Base-by-base conservation (phyloP, 2,888 invertebrate species). In the Syrista parreyssii region DNA sequence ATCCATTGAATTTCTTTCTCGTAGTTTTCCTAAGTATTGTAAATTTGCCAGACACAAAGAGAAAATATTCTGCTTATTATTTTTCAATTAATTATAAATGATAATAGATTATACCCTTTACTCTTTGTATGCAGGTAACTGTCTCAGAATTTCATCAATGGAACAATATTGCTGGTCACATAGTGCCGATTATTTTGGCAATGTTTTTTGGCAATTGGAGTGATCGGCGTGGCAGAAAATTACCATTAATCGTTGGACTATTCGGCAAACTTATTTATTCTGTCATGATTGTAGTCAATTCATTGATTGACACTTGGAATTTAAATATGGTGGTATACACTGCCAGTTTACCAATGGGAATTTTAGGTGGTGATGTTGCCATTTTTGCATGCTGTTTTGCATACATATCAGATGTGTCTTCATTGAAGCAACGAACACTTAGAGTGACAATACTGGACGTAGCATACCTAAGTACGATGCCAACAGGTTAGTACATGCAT, bases 181-280 rank as follows among this genome's bases (percentile, higher is more conserved):
- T 94, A 0, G 94, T 96, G 73, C 97, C 97, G 4, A 94, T 97
- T 33, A 88, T 96, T 1, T 90, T 97, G 68, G 96, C 97, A 0
- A 93, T 97, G 78, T 96, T 97, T 89, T 92, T 96, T 80, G 97
- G 97, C 0, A 94, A 97, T 0, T 97, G 97, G 93, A 96, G 96
- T 77, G 97, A 97, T 89, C 94, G 95, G 81, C 93, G 96, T 2
- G 97, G 97, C 0, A 92, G 96, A 75, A 97, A 97, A 89, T 90
- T 95, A 68, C 95, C 96, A 0, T 89, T 97, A 4, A 89, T 97
- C 0, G 92, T 96, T 68, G 97, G 97, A 0, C 91, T 97, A 11
- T 78, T 93, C 1, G 96, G 97, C 30, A 96, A 96, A 91, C 92
- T 96, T 0, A 94, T 95, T 83, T 97, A 96, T 88, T 96, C 96